Evolutionary conservation across 2,888 invertebrate genomes (phyloP).

Genomic region (Scaptomyza cyrtandrae): DNA sequence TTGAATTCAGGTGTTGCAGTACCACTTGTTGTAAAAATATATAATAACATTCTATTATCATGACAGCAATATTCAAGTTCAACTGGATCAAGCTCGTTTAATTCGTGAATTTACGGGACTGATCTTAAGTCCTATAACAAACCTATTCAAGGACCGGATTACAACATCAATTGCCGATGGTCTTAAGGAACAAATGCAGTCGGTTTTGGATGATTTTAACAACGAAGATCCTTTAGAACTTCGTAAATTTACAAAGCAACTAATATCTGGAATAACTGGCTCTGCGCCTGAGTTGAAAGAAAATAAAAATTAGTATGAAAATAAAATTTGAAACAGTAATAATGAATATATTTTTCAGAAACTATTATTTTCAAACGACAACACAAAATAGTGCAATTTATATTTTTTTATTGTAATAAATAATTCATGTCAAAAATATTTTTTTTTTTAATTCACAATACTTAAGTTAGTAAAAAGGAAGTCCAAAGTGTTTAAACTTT

Average conservation of each 20-base stretch:
- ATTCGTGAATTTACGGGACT: constrained; percentile 81
- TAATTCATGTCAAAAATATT: too few species aligned
- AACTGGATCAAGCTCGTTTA: constrained; percentile 80
- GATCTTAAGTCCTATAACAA: constrained; percentile 83
- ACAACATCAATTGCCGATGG: constrained; percentile 83
- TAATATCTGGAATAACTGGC: constrained; percentile 79
- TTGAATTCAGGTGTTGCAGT: constrained; percentile 77
- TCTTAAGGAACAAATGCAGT: constrained; percentile 82
- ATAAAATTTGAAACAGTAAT: not conserved
- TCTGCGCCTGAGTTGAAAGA: constrained; percentile 27
- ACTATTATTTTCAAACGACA: not conserved
- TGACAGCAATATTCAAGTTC: constrained; percentile 81
- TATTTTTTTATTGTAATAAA: too few species aligned
- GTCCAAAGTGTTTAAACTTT: too few species aligned
- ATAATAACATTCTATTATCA: constrained; percentile 8
- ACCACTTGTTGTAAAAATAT: constrained; percentile 3
- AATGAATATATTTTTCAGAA: not conserved
- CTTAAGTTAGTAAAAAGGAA: too few species aligned
- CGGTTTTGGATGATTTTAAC: constrained; percentile 83
- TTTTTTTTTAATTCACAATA: too few species aligned
- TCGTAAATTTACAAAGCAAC: constrained; percentile 77
- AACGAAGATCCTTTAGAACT: constrained; percentile 82
- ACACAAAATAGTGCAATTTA: not conserved
- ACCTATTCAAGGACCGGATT: constrained; percentile 82
- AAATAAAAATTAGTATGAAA: constrained; percentile 7